Evolutionary conservation across 2,113 vertebrate genomes (phyloP), one percentile per base, ranked within the genome.

Genomic region (Copsychus sechellarum): DNA sequence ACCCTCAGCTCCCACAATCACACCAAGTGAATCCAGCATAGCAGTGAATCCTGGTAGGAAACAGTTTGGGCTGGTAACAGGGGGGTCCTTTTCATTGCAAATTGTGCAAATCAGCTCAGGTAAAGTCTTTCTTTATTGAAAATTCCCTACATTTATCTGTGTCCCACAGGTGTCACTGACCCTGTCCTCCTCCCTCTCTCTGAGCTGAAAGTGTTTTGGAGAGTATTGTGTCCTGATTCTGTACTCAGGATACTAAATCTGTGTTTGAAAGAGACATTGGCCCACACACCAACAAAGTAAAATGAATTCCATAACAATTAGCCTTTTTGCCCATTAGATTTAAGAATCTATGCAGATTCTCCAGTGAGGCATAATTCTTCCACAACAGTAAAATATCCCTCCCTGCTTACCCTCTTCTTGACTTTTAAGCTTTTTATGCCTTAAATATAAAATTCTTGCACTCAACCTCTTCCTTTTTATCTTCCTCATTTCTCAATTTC

Each of bases 81-180:
- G 1, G 6, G 33, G 10, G 14, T 11, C 2, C 0, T 5, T 61
- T 74, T 9, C 7, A 2, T 17, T 2, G 8, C 16, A 31, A 67
- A 40, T 33, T n/a, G 24, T 57, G 31, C 43, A 26, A 79, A 60
- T 14, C 33, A 64, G n/a, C 53, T 72, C 9, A 74, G 77, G 61
- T 17, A 14, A 64, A 79, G 34, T 5, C 8, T 16, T n/a, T 24
- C 40, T 31, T 60, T 12, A 40, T 0, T 62, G 51, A 33, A 20
- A 53, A 25, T 24, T 9, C 5, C 2, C 80, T 80, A 71, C 18
- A 10, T 31, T 60, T 25, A 3, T 6, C 25, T 81, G 38, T 33
- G 64, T 78, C 43, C 47, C 12, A 2, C 60, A 34, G 36, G 8
- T 11, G 3, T 1, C 54, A 15, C 47, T 16, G 42, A 15, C 56